phyloP scores from a whole-genome alignment of 2,888 invertebrate genomes.

The Plebejus melissa region DNA sequence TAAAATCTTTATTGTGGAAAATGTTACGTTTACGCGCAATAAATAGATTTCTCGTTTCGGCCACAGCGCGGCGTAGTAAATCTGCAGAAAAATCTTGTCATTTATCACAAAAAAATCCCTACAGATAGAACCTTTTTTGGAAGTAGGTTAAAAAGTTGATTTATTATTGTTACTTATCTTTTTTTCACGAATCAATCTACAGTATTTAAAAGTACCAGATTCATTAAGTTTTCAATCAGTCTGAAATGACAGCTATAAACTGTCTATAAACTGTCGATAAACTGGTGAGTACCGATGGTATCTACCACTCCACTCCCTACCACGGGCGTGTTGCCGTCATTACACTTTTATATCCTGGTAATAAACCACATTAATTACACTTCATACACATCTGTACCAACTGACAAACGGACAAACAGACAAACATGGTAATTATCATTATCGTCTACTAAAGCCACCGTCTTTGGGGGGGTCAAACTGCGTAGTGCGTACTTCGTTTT shows the following conservation, averaged over 20 bases:
- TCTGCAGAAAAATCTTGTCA: too few species aligned
- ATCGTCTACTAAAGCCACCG: background rate
- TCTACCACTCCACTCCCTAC: background rate
- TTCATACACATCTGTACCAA: background rate
- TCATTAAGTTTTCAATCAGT: constrained; percentile 30
- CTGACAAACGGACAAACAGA: background rate
- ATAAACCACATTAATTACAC: constrained; percentile 6
- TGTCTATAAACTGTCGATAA: constrained; percentile 3
- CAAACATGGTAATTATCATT: background rate
- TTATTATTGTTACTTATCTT: too few species aligned
- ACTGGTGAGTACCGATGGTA: background rate
- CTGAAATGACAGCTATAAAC: constrained; percentile 9
- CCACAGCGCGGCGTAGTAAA: too few species aligned
- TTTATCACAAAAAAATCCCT: too few species aligned
- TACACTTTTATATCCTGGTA: constrained; percentile 6
- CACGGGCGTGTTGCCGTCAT: background rate
- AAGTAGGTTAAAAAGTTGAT: too few species aligned
- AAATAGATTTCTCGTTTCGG: too few species aligned
- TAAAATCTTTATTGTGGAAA: too few species aligned
- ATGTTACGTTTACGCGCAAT: too few species aligned
- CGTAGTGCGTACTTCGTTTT: background rate
- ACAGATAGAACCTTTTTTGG: too few species aligned
- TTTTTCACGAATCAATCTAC: background rate
- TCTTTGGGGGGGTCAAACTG: background rate
- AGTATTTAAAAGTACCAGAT: background rate